These are phyloP conservation scores for Calameuta filiformis DNA, from an alignment of 2,888 invertebrate species.

Conservation along the genomic window DNA sequence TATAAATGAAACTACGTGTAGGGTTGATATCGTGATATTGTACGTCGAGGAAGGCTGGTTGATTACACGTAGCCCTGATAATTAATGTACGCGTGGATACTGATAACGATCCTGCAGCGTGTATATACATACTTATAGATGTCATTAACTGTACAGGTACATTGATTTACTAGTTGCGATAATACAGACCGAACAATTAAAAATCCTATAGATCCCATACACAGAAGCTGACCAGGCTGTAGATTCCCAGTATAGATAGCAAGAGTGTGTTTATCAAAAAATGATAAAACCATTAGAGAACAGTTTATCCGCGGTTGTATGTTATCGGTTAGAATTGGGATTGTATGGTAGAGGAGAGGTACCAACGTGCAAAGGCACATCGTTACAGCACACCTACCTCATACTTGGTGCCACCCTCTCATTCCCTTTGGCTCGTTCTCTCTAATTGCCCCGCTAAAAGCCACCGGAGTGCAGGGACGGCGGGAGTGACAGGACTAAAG, in stretches of 20 bases:
- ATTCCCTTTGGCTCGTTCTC: not conserved
- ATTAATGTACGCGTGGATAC: not conserved
- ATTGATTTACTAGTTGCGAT: not conserved
- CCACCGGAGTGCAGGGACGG: not conserved
- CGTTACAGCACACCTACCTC: not conserved
- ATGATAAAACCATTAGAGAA: not conserved
- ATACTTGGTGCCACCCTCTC: not conserved
- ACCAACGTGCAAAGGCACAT: not conserved
- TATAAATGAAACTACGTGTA: not conserved
- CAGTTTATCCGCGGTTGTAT: not conserved
- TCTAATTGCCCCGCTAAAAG: slow-evolving; percentile 20
- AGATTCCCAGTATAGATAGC: not conserved
- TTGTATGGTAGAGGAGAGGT: not conserved
- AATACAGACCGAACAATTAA: not conserved
- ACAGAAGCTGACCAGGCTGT: not conserved
- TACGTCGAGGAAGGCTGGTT: not conserved
- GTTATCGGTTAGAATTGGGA: not conserved
- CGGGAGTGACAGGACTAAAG: not conserved
- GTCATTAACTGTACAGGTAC: not conserved
- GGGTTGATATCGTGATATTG: not conserved
- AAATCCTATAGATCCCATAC: not conserved
- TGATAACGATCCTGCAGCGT: not conserved
- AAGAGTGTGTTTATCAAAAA: not conserved
- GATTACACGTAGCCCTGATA: not conserved
- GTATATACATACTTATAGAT: not conserved